phyloP scores from a whole-genome alignment of 1,140 invertebrate species.

The Macrostomum lignano region DNA sequence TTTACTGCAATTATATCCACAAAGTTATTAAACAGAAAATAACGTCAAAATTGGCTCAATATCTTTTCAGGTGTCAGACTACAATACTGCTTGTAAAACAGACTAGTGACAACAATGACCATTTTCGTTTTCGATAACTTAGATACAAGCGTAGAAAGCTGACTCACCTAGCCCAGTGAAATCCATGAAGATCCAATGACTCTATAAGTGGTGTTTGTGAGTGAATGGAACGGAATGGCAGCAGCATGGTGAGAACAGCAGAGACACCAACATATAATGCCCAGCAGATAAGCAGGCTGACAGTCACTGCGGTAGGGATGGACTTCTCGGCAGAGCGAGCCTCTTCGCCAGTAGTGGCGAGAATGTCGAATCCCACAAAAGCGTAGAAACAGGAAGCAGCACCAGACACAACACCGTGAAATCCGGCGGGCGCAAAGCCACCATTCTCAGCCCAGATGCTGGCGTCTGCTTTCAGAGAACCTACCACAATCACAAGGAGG shows the following conservation, averaged over 20 bases:
- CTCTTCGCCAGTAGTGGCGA: conserved; percentile 26
- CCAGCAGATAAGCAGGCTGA: conserved; percentile 13
- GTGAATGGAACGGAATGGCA: conserved; percentile 8
- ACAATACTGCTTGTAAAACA: too few relatives aligned
- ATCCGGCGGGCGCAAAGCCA: neutral
- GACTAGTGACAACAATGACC: too few relatives aligned
- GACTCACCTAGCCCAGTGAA: conserved; percentile 14
- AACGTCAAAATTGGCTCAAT: too few relatives aligned
- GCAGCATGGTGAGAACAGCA: conserved; percentile 15
- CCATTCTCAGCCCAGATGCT: conserved; percentile 35
- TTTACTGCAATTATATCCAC: too few relatives aligned
- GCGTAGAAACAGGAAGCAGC: conserved; percentile 15
- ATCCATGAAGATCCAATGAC: conserved; percentile 11
- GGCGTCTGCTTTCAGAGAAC: conserved; percentile 42
- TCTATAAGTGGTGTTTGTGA: conserved; percentile 10
- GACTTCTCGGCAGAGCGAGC: conserved; percentile 13
- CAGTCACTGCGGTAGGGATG: conserved; percentile 14
- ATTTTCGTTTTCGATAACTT: too few relatives aligned
- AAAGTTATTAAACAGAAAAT: too few relatives aligned
- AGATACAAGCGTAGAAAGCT: too few relatives aligned
- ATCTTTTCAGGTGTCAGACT: too few relatives aligned
- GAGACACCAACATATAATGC: conserved; percentile 13
- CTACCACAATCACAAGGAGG: conserved; percentile 61
- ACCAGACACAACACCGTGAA: conserved; percentile 9
- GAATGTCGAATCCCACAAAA: conserved; percentile 17